Base-by-base conservation (phyloP, 2,113 vertebrate species). In the Grammomys dolichurus region DNA sequence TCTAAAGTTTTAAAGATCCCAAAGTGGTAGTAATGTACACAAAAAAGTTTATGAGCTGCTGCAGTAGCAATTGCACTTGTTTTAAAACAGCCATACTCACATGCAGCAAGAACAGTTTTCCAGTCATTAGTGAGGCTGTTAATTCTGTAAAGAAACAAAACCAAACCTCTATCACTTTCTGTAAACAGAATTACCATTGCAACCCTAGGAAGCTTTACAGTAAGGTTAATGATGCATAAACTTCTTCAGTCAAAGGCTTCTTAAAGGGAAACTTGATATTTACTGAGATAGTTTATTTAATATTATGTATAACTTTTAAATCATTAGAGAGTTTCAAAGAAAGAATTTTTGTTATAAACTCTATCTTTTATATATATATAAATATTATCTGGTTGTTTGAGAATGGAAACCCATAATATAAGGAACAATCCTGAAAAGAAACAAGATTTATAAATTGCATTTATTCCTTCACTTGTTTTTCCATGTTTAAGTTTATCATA, bases 61-160 rank as follows among this genome's bases (percentile, higher is more conserved):
- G 20, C 31, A 46, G 2, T 56, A 85, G 2, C 63, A 81, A 65
- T 96, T 24, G 65, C 82, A 95, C 87, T 97, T 93, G 1, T 96
- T 95, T 95, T 97, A 73, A 88, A 73, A 89, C 28, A 14, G 94
- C 96, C 95, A 10, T 11, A 36, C 12, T 92, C 54, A 85, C 1
- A 6, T 72, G 54, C 0, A 91, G 54, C 89, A 46, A 96, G 96
- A 95, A 90, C 63, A 31, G 95, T 87, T 92, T 94, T 54, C 5
- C 96, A 46, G 14, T 90, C 40, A 69, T 91, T 97, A 90, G 14
- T 69, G 54, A 97, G 63, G 76, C 31, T 70, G 56, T 54, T 95
- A 96, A 69, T 97, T 90, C 67, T 89, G 10, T 95, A 80, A 97
- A 97, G 58, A 95, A 97, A 95, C 5, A 72, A 97, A 97, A 24